A percentile compares a stretch with the other conserved stretches of the same genome.
These are phyloP conservation scores for Mastomys coucha DNA, from an alignment of 2,113 vertebrate genomes.

Conservation along the genomic window DNA sequence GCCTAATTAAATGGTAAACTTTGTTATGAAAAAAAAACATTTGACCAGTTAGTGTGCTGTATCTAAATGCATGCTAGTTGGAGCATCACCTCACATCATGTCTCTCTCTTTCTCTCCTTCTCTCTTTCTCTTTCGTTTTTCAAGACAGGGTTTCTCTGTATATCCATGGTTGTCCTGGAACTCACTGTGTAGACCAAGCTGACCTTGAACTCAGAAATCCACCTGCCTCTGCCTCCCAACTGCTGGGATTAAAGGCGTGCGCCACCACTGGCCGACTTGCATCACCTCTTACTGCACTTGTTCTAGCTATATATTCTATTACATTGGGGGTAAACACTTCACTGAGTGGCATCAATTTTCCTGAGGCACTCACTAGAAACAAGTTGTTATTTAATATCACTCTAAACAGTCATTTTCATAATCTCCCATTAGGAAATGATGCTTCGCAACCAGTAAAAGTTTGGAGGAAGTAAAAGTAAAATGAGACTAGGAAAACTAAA, in stretches of 20 bases:
- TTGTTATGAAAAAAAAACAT: background rate
- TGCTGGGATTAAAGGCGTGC: too few species aligned
- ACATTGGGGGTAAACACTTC: slow-evolving; percentile 45
- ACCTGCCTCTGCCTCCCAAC: too few species aligned
- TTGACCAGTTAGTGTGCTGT: background rate
- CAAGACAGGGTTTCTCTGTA: too few species aligned
- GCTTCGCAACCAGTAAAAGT: slow-evolving; percentile 46
- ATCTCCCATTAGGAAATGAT: slow-evolving; percentile 52
- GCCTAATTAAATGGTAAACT: slow-evolving; percentile 13
- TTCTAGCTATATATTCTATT: slow-evolving; percentile 48
- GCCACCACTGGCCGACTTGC: background rate
- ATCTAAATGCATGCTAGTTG: slow-evolving; percentile 30
- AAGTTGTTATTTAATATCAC: slow-evolving; percentile 33
- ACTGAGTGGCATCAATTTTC: slow-evolving; percentile 51
- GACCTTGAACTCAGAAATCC: too few species aligned
- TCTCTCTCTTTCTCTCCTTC: too few species aligned
- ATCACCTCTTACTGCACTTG: slow-evolving; percentile 10
- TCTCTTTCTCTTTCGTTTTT: too few species aligned
- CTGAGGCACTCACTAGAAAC: slow-evolving; percentile 23
- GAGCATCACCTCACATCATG: background rate
- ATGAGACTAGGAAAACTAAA: slow-evolving; percentile 7
- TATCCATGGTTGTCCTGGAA: too few species aligned
- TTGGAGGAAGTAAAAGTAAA: slow-evolving; percentile 44
- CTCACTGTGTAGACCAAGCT: too few species aligned
- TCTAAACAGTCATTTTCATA: slow-evolving; percentile 58